Evolutionary conservation across 2,888 invertebrate genomes (phyloP), one percentile per base, ranked within the genome.

Genomic region (Imbricaverruca yamaguchii): DNA sequence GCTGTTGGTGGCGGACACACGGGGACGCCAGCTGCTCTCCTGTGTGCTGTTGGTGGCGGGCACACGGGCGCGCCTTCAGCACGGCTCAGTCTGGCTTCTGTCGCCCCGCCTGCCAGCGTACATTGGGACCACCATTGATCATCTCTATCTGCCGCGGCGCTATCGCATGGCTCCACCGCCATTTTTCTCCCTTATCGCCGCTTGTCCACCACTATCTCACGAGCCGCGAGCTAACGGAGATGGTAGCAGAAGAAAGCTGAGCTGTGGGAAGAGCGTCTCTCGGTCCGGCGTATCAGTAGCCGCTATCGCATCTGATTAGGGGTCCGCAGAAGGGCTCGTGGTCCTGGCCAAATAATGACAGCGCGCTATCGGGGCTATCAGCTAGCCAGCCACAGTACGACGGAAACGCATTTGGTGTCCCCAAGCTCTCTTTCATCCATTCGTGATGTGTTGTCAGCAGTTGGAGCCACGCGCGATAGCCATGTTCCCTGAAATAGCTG

Each of bases 181-280:
- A 74, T 74, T 74, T 74, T 74, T 74, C 74, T 74, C 74, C 74
- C 2, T 18, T 74, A 74, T 74, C 74, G 21, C 53, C 55, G 9
- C 74, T 74, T 74, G 74, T 74, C 74, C 53, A 53, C 39, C 74
- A 53, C 74, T 74, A 74, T 74, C 74, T 53, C 74, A 3, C 74
- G 21, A 21, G 55, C 18, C 59, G 59, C 59, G 12, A 59, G 4
- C 55, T 21, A 39, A 21, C 74, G 55, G 74, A 55, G 7, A 53
- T 6, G 1, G 55, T 21, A 11, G 53, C 53, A 21, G 74, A 74
- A 74, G 74, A 74, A 74, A 74, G 55, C 11, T 7, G 15, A 13
- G 7, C 74, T 53, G 74, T 74, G 74, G 74, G 74, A 74, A 74
- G 74, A 69, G 23, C 21, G 6, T 55, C 53, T 4, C 21, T 18